Evolutionary conservation across 2,888 invertebrate species (phyloP).

Genomic region (Macrophya alboannulata): DNA sequence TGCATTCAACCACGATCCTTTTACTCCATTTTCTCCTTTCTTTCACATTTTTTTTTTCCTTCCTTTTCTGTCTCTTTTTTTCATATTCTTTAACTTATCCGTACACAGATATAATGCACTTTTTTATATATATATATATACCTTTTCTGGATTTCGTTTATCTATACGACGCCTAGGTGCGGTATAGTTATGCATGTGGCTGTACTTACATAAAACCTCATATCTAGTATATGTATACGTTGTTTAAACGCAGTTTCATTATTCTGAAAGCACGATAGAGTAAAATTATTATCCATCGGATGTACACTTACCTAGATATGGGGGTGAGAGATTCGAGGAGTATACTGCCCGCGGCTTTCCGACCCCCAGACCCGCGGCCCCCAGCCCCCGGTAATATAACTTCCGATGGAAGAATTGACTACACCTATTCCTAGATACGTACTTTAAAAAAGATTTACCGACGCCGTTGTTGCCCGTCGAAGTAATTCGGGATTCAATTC

Average conservation of each 20-base stretch:
- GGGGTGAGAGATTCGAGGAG: not conserved
- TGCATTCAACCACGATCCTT: constrained; percentile 39
- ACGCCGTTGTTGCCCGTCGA: constrained; percentile 44
- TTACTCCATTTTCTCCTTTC: constrained; percentile 51
- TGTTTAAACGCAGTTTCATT: constrained; percentile 27
- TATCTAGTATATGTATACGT: not conserved
- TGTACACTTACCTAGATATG: not conserved
- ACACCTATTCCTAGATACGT: not conserved
- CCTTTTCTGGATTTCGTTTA: not conserved
- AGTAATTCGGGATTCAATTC: constrained; percentile 41
- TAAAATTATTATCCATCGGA: constrained; percentile 37
- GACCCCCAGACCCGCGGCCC: not conserved
- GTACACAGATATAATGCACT: not conserved
- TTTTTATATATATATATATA: not conserved
- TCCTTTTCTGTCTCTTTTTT: not conserved
- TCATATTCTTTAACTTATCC: constrained; percentile 35
- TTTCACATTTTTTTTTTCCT: constrained; percentile 9
- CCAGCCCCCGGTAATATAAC: not conserved
- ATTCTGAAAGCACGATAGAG: constrained; percentile 25
- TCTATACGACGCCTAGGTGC: not conserved
- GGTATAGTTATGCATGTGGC: no score
- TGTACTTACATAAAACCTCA: no score
- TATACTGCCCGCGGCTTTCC: constrained; percentile 55
- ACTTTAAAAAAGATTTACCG: constrained; percentile 50
- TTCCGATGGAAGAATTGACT: constrained; percentile 4